Base-by-base conservation (phyloP, 64 coral and sea anemone species). In the Pocillopora verrucosa region DNA sequence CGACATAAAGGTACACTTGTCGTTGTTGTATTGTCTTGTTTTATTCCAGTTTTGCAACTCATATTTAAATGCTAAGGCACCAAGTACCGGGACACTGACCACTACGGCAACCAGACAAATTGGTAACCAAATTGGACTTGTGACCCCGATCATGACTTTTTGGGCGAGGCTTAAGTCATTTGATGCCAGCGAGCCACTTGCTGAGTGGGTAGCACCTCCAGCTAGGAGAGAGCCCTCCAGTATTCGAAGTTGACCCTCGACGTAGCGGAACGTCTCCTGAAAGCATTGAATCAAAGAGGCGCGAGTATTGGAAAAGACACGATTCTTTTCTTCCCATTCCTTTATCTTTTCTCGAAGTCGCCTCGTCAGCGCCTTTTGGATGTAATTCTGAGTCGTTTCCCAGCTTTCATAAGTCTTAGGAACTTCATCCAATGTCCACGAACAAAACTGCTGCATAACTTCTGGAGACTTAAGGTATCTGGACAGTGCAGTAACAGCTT, bases 271-370 rank as follows among this genome's bases (percentile, higher is more conserved):
- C 19, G 60, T 56, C 41, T 76, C 14, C 16, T 76, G 72, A 76
- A 88, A 88, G 72, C 76, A 68, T 19, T 73, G 25, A 6, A 76
- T 3, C 11, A 88, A n/a, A 15, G 69, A 88, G 19, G 26, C 11
- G 1, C 86, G 86, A 75, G 86, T 57, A 16, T 59, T 36, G 20
- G 72, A 56, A 56, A 88, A 88, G 14, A 88, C 86, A 10, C 76
- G 13, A 14, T 88, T 36, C 36, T 76, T 60, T 75, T 88, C 86
- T 88, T 88, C 86, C 86, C 86, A 88, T 36, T 75, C 30, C 35
- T 60, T 35, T 14, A 88, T 88, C 37, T 37, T 36, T 0, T 60
- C 74, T 38, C 22, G 86, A 11, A 88, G 59, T 34, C 86, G 86
- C 25, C 5, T 76, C 22, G 13, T 35, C 12, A 88, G 11, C 19